phyloP scores from a whole-genome alignment of 2,113 vertebrate genomes.

The Tringa solitaria region DNA sequence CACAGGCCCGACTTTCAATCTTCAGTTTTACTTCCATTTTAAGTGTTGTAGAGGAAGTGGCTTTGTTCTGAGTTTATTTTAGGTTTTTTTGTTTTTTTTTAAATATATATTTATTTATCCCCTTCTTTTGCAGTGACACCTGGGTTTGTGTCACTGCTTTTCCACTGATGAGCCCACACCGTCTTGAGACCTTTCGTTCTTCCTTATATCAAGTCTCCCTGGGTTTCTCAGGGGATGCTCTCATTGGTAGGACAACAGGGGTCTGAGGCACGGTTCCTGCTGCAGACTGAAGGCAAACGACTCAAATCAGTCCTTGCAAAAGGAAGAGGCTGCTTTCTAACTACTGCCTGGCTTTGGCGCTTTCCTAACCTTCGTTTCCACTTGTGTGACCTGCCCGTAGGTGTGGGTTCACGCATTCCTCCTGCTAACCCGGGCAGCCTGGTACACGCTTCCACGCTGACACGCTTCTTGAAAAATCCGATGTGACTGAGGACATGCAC shows the following conservation, averaged over 20 bases:
- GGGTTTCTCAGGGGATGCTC: neutral
- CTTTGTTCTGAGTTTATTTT: neutral
- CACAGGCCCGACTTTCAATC: neutral
- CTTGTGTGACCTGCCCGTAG: neutral
- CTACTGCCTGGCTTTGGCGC: neutral
- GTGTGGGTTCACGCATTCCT: neutral
- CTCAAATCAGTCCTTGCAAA: neutral
- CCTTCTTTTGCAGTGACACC: neutral
- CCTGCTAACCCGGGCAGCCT: neutral
- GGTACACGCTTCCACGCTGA: fast-evolving
- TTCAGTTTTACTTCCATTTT: neutral
- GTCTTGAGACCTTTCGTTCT: neutral
- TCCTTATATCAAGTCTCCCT: neutral
- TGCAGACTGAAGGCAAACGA: neutral
- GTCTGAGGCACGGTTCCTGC: neutral
- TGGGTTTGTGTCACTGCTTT: neutral
- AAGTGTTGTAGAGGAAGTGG: neutral
- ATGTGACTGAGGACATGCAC: neutral
- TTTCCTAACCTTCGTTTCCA: neutral
- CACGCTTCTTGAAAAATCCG: neutral
- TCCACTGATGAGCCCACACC: neutral
- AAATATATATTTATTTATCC: neutral
- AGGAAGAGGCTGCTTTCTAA: neutral
- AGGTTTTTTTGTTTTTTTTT: neutral
- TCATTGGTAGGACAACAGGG: neutral